phyloP scores from a whole-genome alignment of 2,888 invertebrate genomes.

The Cryptops parisi region DNA sequence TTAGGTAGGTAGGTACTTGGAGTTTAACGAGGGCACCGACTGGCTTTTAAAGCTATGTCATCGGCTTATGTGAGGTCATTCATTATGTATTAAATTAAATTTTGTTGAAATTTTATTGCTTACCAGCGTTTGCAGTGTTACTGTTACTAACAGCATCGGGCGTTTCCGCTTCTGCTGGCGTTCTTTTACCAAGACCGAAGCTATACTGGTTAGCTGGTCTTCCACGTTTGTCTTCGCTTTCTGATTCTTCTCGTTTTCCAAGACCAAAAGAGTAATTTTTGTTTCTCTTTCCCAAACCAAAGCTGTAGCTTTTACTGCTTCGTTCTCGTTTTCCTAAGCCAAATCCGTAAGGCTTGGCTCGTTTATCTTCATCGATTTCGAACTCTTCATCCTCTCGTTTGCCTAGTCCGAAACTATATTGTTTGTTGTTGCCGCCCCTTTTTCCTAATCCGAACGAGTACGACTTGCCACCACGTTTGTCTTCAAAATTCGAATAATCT shows the following conservation, averaged over 20 bases:
- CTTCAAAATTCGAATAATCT: neutral
- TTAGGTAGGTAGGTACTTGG: no score
- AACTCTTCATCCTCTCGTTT: neutral
- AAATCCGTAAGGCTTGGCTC: neutral
- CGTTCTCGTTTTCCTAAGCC: neutral
- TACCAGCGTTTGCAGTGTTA: no score
- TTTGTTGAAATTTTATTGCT: no score
- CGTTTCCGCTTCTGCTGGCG: no score
- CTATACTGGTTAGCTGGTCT: neutral
- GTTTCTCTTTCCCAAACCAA: neutral
- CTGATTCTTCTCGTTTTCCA: neutral
- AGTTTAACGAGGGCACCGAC: no score
- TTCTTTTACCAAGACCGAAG: neutral
- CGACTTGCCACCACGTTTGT: neutral
- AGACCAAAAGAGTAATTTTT: constrained; percentile 6
- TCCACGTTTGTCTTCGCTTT: neutral
- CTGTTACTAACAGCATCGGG: no score
- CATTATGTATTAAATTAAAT: no score
- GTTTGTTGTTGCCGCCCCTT: neutral
- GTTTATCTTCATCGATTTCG: neutral
- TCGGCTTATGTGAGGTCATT: no score
- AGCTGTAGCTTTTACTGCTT: neutral
- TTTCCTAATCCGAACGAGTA: neutral
- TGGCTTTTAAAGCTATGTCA: no score
- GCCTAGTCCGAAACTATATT: neutral